phyloP scores from a whole-genome alignment of 2,888 invertebrate species.

The Hemicrepidius hirtus region DNA sequence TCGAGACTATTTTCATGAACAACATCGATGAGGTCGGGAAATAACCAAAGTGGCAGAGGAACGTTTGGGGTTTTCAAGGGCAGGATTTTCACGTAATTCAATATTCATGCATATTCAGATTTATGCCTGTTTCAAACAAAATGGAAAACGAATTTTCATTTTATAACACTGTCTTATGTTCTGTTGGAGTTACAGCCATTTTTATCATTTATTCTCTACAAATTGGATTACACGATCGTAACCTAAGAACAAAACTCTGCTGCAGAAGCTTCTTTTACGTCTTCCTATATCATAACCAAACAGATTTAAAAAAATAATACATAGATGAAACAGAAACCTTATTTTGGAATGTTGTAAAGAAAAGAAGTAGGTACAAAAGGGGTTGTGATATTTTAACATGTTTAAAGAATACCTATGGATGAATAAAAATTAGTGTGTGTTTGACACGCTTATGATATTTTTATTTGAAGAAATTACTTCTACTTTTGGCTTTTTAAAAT shows the following conservation, averaged over 20 bases:
- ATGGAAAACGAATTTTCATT: constrained; percentile 22
- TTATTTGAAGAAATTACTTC: too few relatives aligned
- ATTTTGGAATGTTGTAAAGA: not conserved
- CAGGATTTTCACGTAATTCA: constrained; percentile 8
- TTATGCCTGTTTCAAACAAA: constrained; percentile 13
- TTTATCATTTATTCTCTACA: constrained; percentile 12
- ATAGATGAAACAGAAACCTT: not conserved
- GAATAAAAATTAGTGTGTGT: too few relatives aligned
- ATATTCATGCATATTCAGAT: constrained; percentile 22
- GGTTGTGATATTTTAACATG: too few relatives aligned
- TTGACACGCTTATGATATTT: too few relatives aligned
- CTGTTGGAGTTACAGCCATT: not conserved
- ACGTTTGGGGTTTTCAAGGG: constrained; percentile 6
- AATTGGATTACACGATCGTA: constrained; percentile 19
- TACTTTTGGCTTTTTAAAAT: too few relatives aligned
- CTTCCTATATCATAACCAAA: not conserved
- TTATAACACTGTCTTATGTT: constrained; percentile 7
- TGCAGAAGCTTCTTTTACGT: not conserved
- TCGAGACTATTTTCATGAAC: not conserved
- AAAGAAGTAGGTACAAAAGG: too few relatives aligned
- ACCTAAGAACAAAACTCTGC: not conserved
- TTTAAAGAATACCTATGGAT: too few relatives aligned
- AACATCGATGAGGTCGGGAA: not conserved
- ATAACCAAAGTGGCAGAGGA: not conserved
- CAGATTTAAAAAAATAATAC: not conserved